Evolutionary conservation across 1,140 invertebrate genomes (phyloP).

Genomic region (Dysdera silvatica): DNA sequence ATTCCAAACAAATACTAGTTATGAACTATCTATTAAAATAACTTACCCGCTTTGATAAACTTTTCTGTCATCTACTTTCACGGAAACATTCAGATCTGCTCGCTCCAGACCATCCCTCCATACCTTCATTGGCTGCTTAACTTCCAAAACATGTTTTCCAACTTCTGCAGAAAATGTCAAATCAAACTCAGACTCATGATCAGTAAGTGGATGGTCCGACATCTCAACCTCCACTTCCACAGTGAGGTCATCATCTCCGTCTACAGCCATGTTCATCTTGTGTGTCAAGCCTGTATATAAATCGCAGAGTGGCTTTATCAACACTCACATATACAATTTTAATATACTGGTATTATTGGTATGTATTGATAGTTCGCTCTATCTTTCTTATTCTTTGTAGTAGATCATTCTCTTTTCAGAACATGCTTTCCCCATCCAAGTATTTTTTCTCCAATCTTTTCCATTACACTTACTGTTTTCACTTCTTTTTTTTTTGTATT

Average conservation of each 20-base stretch:
- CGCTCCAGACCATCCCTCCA: slow-evolving; percentile 9
- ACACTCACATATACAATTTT: background rate
- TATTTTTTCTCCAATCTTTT: no score
- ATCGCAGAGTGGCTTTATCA: background rate
- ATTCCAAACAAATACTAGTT: no score
- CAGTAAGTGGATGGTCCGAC: slow-evolving; percentile 30
- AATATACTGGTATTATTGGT: no score
- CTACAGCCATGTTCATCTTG: slow-evolving; percentile 20
- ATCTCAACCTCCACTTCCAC: slow-evolving; percentile 31
- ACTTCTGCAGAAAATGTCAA: slow-evolving; percentile 23
- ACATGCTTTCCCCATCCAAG: no score
- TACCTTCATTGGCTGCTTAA: slow-evolving; percentile 15
- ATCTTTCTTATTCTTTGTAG: no score
- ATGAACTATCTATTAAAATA: background rate
- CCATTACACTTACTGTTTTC: no score
- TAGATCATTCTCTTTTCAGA: no score
- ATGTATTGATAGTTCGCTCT: no score
- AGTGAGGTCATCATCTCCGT: slow-evolving; percentile 32
- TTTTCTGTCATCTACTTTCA: slow-evolving; percentile 24
- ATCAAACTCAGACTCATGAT: slow-evolving; percentile 12
- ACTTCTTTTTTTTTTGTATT: no score
- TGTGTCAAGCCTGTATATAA: slow-evolving; percentile 7
- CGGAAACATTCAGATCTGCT: slow-evolving; percentile 22
- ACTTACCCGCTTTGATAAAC: slow-evolving; percentile 28
- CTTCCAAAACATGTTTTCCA: background rate